Base-by-base conservation (phyloP, 2,888 invertebrate species). In the Hipparchia semele region DNA sequence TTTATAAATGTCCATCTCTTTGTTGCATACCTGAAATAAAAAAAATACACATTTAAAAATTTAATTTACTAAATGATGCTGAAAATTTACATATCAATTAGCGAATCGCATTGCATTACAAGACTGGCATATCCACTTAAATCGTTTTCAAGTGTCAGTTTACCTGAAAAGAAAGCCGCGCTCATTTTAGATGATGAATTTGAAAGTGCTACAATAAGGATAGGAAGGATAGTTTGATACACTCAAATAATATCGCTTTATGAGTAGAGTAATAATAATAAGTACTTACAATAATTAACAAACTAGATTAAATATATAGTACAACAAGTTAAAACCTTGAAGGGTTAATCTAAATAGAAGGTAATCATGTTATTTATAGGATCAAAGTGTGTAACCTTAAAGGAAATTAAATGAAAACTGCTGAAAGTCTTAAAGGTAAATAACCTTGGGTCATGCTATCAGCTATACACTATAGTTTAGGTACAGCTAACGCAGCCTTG, bases 361-460 rank as follows among this genome's bases (percentile, higher is more conserved):
- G 23, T 64, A 33, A 65, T 51, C 23, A 53, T 65, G 65, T 51
- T 65, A 65, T 53, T 65, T 33, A 65, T 65, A 53, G 65, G 51
- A 65, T 53, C 53, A 65, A 53, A 10, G 65, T 6, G 65, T 65
- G 65, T 65, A 33, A 53, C 70, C 61, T 74, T 70, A 74, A 74
- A 68, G 71, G 74, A 74, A 72, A 73, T 75, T 68, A 73, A 68
- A 65, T 69, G 64, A n/a, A 66, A 73, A 73, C 54, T 73, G 54
- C 72, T 75, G 68, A 70, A 71, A 75, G 70, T 70, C 39, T 67
- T 53, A 49, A 51, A 65, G 51, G 65, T 53, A 65, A 65, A 53
- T 53, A 61, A 53, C 71, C 71, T 71, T 75, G 73, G 58, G 33
- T 39, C 61, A 60, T 67, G 53, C 64, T 74, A 58, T 68, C 23